phyloP scores from a whole-genome alignment of 1,140 invertebrate species.

The Philopotamus ludificatus region DNA sequence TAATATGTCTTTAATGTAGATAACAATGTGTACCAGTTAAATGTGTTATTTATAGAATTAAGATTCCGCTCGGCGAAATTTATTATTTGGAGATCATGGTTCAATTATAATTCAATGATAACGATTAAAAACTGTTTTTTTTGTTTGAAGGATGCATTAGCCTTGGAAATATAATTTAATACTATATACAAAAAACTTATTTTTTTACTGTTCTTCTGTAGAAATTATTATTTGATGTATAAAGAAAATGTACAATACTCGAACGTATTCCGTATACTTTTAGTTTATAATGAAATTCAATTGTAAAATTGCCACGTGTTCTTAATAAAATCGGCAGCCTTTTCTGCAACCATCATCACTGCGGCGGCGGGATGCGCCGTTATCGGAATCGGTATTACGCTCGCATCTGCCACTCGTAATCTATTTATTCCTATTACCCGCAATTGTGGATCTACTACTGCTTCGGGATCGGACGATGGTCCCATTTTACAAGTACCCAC shows the following conservation, averaged over 20 bases:
- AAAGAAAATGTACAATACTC: not conserved
- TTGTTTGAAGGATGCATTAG: not conserved
- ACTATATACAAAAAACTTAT: not conserved
- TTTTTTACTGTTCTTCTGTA: not conserved
- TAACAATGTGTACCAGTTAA: no score
- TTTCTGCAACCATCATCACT: conserved; percentile 84
- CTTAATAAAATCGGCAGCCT: conserved; percentile 78
- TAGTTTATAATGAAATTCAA: not conserved
- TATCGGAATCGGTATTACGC: conserved; percentile 72
- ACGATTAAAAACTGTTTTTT: no score
- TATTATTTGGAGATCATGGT: no score
- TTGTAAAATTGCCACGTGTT: conserved; percentile 55
- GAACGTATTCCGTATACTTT: not conserved
- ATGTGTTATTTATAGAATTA: no score
- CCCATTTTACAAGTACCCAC: conserved; percentile 78
- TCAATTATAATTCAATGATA: no score
- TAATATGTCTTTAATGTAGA: no score
- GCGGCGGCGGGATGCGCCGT: conserved; percentile 72
- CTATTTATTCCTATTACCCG: conserved; percentile 67
- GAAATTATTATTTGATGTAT: not conserved
- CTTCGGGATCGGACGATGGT: conserved; percentile 59
- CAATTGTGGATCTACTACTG: conserved; percentile 74
- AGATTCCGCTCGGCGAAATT: no score
- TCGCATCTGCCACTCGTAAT: conserved; percentile 73
- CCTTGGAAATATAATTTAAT: not conserved